Base-by-base conservation (phyloP, 2,113 vertebrate genomes). In the Spea multiplicata region DNA sequence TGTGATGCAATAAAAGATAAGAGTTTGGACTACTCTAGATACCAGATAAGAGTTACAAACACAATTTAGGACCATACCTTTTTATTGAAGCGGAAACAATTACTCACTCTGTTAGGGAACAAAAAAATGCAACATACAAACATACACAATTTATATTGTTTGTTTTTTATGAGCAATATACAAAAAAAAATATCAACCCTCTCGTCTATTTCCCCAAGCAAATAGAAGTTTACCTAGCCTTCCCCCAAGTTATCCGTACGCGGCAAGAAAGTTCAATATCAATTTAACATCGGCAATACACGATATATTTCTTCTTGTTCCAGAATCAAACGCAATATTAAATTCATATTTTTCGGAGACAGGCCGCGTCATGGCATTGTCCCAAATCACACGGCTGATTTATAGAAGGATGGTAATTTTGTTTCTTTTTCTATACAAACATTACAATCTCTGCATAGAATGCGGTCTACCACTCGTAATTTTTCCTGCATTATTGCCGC, bases 391-490 rank as follows among this genome's bases (percentile, higher is more conserved):
- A 67, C 13, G 10, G 50, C 71, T 73, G 77, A 80, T 73, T 73
- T 80, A 80, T 67, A 53, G 71, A 73, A n/a, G n/a, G 50, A 73
- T 49, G 77, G 70, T 73, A 80, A 80, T 73, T 59, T 61, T 73
- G 44, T 67, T 59, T 73, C 30, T 47, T 44, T 17, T 80, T 8
- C 44, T 45, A 55, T 66, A 50, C 49, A 66, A 70, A 73, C n/a
- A 16, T 73, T 16, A 50, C 70, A 3, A 14, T 72, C 46, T 4
- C 52, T 4, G 52, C 77, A 66, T 73, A 9, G 70, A 48, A 57
- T 12, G 49, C 59, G 57, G 49, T 67, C 10, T 17, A 55, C 70
- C 61, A 8, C 64, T 73, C 62, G 4, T 57, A 30, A 55, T 66
- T 73, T 72, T 71, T 50, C n/a, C 0, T 6, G 5, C 5, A 14